Base-by-base conservation (phyloP, 92 coral and sea anemone species). In the Virgularia gustaviana region DNA sequence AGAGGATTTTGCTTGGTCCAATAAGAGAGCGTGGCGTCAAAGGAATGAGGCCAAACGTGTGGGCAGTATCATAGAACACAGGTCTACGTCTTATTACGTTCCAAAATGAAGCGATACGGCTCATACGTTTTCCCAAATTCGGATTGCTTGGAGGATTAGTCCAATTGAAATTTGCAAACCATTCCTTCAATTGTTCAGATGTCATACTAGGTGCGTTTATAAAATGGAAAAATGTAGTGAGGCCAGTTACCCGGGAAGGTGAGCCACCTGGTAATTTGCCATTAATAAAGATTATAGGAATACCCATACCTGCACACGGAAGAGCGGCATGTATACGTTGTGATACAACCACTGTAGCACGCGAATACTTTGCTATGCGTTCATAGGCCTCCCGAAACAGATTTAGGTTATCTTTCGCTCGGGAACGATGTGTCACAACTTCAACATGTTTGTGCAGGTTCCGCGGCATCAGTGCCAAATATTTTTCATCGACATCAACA, bases 231-330 rank as follows among this genome's bases (percentile, higher is more conserved):
- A 66, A 35, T 25, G 66, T 36, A 32, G 49, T 15, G 27, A 77
- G 45, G 8, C 79, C 76, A 22, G 33, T 24, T 18, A 61, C 39
- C 13, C 58, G 0, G 2, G 32, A 16, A 10, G 65, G 77, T 1
- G 41, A 51, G 10, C 65, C 78, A 3, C 78, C 78, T 11, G 82
- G 71, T 15, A 36, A 22, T 15, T 6, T 24, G 7, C 57, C 35
- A 41, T 62, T 75, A 36, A 75, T 61, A 43, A 75, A 75, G 7
- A 75, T 43, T 6, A 75, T 73, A 0, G 80, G 80, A 39, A 43
- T 75, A 28, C 80, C 74, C 80, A 75, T 63, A 37, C 73, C 80
- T 13, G 62, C 80, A 42, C 76, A 75, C n/a, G 62, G 73, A 0
- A 76, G 32, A 8, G 81, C 81, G 33, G 61, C 20, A 38, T 63